These are phyloP conservation scores for Pampusana beccarii DNA, from an alignment of 2,113 vertebrate genomes.

Conservation along the genomic window DNA sequence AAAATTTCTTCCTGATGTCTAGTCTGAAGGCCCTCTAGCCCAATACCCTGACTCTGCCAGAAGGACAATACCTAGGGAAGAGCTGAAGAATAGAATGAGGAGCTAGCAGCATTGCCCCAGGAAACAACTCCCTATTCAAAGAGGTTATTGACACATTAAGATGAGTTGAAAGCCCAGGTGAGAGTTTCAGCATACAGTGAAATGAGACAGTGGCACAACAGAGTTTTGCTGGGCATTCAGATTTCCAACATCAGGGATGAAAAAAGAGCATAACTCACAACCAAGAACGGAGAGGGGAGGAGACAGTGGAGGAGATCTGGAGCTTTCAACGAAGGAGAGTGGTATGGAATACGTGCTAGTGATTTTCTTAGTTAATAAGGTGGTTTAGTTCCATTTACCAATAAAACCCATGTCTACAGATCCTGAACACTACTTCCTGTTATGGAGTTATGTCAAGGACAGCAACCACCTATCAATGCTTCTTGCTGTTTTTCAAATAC, in stretches of 20 bases:
- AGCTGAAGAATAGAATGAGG: background rate
- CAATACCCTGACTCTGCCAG: background rate
- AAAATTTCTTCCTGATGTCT: no score
- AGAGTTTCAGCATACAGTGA: background rate
- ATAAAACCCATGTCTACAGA: background rate
- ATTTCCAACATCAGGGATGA: background rate
- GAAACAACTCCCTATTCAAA: background rate
- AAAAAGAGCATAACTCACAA: background rate
- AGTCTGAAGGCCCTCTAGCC: background rate
- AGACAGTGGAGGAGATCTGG: background rate
- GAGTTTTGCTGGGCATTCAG: background rate
- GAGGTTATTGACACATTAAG: background rate
- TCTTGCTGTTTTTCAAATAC: background rate
- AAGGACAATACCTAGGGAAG: background rate
- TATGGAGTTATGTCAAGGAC: background rate
- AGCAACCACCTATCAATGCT: background rate
- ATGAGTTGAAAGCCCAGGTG: background rate
- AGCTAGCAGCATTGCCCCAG: background rate
- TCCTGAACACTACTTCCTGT: background rate
- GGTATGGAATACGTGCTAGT: background rate
- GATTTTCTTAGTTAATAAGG: background rate
- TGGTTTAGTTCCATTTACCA: background rate
- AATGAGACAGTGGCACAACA: background rate
- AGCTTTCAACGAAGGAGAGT: background rate
- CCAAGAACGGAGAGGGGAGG: fast-evolving